Conservation (phyloP, 2,888 invertebrate genomes). For the Oligia latruncula region DNA sequence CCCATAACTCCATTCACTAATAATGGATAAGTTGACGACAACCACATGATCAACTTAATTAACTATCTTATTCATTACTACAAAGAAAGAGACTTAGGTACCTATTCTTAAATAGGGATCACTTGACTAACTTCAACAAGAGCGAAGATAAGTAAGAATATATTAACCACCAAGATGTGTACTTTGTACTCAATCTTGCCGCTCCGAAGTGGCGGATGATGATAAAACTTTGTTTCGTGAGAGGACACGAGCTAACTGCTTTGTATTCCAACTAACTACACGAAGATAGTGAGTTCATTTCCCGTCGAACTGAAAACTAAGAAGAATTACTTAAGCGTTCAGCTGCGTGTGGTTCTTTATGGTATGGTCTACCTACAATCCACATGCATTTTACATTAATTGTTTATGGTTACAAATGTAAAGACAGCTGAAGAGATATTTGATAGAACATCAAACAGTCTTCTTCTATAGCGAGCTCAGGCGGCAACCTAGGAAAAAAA, state of each 20-base stretch:
- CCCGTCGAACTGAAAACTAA: slow-evolving; percentile 40
- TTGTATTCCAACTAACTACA: slow-evolving; percentile 58
- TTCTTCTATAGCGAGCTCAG: not conserved
- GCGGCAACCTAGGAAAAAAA: not conserved
- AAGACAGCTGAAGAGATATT: not conserved
- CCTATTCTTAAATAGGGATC: slow-evolving; percentile 14
- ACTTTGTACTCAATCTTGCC: slow-evolving; percentile 50
- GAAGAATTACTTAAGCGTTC: slow-evolving; percentile 34
- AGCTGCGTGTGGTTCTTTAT: not conserved
- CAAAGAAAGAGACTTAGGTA: not conserved
- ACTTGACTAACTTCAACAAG: slow-evolving; percentile 15
- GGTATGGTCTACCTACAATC: not conserved
- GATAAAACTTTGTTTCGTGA: slow-evolving; percentile 60
- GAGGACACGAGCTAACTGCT: slow-evolving; percentile 56
- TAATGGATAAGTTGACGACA: not conserved
- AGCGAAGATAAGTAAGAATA: slow-evolving; percentile 39
- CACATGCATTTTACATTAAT: not conserved
- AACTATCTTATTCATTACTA: not conserved
- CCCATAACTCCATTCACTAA: not conserved
- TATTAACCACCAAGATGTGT: slow-evolving; percentile 43
- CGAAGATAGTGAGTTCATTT: slow-evolving; percentile 46
- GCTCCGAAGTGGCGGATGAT: slow-evolving; percentile 31
- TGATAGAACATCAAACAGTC: not conserved
- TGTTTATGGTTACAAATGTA: not conserved
- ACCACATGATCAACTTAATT: slow-evolving; percentile 7